phyloP scores from a whole-genome alignment of 1,140 invertebrate species.

The Sinella curviseta region DNA sequence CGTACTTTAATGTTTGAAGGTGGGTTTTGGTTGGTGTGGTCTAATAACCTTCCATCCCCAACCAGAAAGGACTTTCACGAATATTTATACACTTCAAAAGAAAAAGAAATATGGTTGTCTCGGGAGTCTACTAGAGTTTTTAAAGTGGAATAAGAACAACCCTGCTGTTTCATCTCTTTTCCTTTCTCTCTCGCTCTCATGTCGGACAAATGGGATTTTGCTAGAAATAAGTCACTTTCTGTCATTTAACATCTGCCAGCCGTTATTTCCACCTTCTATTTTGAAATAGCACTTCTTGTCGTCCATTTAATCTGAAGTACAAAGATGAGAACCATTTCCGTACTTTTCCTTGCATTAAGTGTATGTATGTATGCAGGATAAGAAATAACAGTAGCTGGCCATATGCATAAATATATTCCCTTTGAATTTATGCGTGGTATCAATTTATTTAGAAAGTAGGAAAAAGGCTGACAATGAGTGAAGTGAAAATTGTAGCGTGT shows the following conservation, averaged over 20 bases:
- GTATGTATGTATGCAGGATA: background rate
- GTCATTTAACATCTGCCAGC: constrained; percentile 21
- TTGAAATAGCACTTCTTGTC: background rate
- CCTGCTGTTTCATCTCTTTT: background rate
- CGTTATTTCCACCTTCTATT: background rate
- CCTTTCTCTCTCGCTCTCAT: background rate
- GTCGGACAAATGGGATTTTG: constrained; percentile 7
- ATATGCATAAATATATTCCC: background rate
- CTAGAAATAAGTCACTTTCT: constrained; percentile 17
- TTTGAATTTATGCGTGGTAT: background rate
- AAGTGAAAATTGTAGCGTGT: background rate
- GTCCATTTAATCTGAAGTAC: background rate
- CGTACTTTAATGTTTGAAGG: too few relatives aligned
- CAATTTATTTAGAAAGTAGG: background rate
- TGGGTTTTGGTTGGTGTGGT: background rate
- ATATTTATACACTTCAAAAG: constrained; percentile 4
- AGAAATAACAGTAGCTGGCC: background rate
- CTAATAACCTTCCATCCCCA: background rate
- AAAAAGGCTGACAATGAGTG: too few relatives aligned
- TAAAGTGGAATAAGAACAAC: background rate
- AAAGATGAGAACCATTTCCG: too few relatives aligned
- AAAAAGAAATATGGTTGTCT: constrained; percentile 1
- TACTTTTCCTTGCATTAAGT: background rate
- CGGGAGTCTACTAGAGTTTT: background rate
- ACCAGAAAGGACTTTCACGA: background rate